Conservation (phyloP, 2,113 vertebrate species). For the Thymallus thymallus region DNA sequence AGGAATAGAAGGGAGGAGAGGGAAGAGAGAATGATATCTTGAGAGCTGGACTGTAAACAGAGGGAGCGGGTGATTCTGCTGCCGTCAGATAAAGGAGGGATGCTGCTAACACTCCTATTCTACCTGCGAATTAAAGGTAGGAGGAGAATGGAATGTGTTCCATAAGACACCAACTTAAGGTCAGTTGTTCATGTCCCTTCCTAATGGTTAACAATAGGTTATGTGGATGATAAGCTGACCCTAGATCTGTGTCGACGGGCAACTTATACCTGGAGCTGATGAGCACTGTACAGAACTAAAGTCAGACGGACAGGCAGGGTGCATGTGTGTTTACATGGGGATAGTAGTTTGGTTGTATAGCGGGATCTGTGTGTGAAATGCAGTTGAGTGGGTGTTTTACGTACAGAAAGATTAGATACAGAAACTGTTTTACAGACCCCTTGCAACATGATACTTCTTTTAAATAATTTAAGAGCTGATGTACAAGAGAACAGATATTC, state of each 20-base stretch:
- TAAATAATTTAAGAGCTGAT: background rate
- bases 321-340: background rate
- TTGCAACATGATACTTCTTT: background rate
- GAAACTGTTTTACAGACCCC: no score
- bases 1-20: background rate
- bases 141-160: background rate
- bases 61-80: slow-evolving; percentile 16
- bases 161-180: background rate
- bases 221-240: background rate
- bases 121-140: slow-evolving; percentile 76
- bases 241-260: background rate
- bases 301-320: slow-evolving; percentile 5
- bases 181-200: background rate
- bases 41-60: slow-evolving; percentile 16
- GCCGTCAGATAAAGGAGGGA: slow-evolving; percentile 41
- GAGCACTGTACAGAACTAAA: no score
- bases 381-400: background rate
- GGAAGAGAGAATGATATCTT: background rate
- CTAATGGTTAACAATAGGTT: background rate
- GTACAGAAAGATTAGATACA: background rate
- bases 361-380: background rate
- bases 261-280: background rate
- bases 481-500: no score
- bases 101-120: slow-evolving; percentile 74
- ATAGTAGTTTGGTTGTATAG: background rate